These are phyloP conservation scores for Tetragonula clypearis DNA, from an alignment of 1,140 invertebrate species.

Conservation along the genomic window DNA sequence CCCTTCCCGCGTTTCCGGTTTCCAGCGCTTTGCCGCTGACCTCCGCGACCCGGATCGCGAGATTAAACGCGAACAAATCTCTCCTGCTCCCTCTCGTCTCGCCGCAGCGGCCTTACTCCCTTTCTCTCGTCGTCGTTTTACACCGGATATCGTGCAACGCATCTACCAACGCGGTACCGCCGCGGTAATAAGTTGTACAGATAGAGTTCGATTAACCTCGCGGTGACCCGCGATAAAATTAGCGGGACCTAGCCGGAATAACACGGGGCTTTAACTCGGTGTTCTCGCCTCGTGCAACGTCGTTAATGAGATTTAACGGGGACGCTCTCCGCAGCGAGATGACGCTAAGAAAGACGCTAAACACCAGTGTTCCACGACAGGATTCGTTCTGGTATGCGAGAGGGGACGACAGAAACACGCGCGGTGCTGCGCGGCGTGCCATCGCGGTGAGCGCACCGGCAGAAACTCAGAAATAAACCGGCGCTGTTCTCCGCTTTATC, in stretches of 20 bases:
- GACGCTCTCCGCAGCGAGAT: not conserved
- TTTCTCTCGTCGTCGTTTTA: not conserved
- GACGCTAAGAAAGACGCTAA: not conserved
- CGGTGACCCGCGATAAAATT: conserved; percentile 28
- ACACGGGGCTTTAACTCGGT: conserved; percentile 23
- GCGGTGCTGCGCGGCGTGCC: conserved; percentile 46
- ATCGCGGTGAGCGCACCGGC: conserved; percentile 46
- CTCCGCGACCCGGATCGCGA: conserved; percentile 52
- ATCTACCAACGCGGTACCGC: conserved; percentile 23
- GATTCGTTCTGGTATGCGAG: conserved; percentile 36
- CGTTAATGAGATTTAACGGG: conserved; percentile 16
- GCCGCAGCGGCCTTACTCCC: too few relatives aligned
- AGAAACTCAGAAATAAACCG: conserved; percentile 64
- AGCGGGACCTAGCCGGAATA: conserved; percentile 21
- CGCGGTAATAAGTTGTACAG: conserved; percentile 44
- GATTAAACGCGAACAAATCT: conserved; percentile 51
- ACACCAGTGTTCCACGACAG: not conserved
- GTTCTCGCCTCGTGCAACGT: not conserved
- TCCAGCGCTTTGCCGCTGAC: conserved; percentile 49
- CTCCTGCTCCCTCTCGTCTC: conserved; percentile 3
- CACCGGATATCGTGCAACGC: conserved; percentile 42
- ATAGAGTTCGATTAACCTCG: conserved; percentile 48
- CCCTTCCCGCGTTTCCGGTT: conserved; percentile 56
- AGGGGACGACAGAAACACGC: conserved; percentile 31
- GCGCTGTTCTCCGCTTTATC: not conserved